Percentiles rank a stretch among this genome's conserved stretches.
These are phyloP conservation scores for Catharus ustulatus DNA, from an alignment of 2,797 vertebrate species.

Conservation along the genomic window DNA sequence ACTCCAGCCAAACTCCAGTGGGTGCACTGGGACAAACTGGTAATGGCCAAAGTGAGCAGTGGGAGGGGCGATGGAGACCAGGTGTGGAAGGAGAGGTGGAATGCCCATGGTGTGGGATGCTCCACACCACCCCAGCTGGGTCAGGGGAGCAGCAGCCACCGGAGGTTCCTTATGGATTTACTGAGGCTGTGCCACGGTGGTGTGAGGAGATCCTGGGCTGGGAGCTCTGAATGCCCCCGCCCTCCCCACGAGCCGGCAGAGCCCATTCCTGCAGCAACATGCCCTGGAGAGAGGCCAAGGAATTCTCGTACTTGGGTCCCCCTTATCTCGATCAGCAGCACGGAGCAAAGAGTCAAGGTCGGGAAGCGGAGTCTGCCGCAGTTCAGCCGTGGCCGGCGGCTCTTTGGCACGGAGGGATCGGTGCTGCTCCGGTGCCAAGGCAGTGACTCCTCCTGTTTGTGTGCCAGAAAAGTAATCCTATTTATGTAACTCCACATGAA, in stretches of 20 bases:
- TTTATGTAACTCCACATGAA: slow-evolving; percentile 50
- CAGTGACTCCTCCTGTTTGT: not conserved
- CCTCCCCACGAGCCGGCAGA: not conserved
- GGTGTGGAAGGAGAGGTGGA: not conserved
- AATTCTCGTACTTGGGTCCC: slow-evolving; percentile 53
- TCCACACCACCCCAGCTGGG: rapidly evolving
- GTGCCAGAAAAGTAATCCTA: slow-evolving; percentile 57
- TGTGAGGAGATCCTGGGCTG: not conserved
- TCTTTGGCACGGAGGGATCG: not conserved
- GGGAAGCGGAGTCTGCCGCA: slow-evolving; percentile 26
- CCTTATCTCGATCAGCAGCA: slow-evolving; percentile 19
- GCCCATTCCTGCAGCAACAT: slow-evolving; percentile 54
- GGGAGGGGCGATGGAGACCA: rapidly evolving
- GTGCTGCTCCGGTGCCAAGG: not conserved
- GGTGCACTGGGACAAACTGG: not conserved
- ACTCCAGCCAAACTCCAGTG: not conserved
- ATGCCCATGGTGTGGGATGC: rapidly evolving
- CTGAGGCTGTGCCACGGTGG: not conserved
- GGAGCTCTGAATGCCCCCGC: not conserved
- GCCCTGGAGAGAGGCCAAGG: slow-evolving; percentile 60
- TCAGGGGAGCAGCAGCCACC: not conserved
- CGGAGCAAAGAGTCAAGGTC: slow-evolving; percentile 46
- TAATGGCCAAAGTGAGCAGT: not conserved
- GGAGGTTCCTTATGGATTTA: not conserved
- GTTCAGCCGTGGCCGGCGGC: slow-evolving; percentile 44